Percentiles rank a stretch among this genome's conserved stretches.
These are phyloP conservation scores for Polymixis lichenea DNA, from an alignment of 2,888 invertebrate genomes.

Conservation along the genomic window DNA sequence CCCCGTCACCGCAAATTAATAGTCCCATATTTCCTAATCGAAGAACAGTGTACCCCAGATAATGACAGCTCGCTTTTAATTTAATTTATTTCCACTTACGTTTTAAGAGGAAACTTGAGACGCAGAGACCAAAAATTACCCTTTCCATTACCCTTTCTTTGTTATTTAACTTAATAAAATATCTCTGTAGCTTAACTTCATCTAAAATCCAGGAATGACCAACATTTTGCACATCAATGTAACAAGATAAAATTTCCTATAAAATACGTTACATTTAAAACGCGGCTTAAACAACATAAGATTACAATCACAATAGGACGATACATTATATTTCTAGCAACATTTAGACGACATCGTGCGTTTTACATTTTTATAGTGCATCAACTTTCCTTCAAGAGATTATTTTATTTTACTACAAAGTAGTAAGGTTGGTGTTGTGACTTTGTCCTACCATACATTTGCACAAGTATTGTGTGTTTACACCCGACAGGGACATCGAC, in stretches of 20 bases:
- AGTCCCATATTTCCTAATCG: not conserved
- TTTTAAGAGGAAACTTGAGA: not conserved
- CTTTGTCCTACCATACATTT: not conserved
- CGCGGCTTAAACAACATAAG: conserved; percentile 26
- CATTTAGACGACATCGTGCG: conserved; percentile 30
- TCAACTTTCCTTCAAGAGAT: conserved; percentile 17
- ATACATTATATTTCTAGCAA: conserved; percentile 49
- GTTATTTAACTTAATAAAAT: not conserved
- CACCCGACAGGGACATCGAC: no score
- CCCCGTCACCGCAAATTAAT: not conserved
- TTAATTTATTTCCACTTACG: not conserved
- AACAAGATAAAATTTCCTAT: conserved; percentile 35
- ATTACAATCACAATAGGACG: conserved; percentile 46
- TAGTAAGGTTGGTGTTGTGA: not conserved
- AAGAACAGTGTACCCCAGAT: not conserved
- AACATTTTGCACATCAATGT: conserved; percentile 43
- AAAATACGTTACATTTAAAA: conserved; percentile 31
- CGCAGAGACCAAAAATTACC: no score
- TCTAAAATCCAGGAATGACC: not conserved
- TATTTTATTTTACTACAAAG: conserved; percentile 12
- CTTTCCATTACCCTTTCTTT: not conserved
- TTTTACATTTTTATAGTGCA: conserved; percentile 34
- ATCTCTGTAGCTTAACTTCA: not conserved
- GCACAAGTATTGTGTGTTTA: not conserved
- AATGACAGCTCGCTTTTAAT: not conserved